phyloP scores from a whole-genome alignment of 1,140 invertebrate genomes.

The Zaprionus inermis region DNA sequence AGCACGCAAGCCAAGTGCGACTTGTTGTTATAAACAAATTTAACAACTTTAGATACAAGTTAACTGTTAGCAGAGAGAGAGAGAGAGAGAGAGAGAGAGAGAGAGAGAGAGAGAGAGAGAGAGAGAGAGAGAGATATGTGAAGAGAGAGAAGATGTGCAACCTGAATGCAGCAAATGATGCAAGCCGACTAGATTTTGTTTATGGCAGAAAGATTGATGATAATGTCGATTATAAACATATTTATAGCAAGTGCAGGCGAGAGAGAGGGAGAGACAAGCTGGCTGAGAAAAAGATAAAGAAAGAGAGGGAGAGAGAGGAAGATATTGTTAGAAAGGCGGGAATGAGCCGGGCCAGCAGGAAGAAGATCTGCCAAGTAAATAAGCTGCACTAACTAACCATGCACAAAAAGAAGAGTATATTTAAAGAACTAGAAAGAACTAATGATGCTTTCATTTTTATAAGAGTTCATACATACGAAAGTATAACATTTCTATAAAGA shows the following conservation, averaged over 20 bases:
- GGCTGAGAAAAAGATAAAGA: neutral
- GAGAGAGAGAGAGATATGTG: constrained; percentile 8
- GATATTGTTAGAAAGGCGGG: too few species aligned
- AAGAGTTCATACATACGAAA: too few species aligned
- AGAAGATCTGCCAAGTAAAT: too few species aligned
- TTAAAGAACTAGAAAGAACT: too few species aligned
- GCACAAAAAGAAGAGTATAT: too few species aligned
- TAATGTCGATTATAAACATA: constrained; percentile 23
- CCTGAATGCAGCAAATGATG: constrained; percentile 30
- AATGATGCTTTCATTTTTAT: too few species aligned
- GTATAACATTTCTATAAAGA: neutral
- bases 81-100: constrained; percentile 3
- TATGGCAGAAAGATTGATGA: constrained; percentile 26
- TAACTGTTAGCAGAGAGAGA: constrained; percentile 52
- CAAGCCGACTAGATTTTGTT: constrained; percentile 24
- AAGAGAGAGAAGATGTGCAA: constrained; percentile 13
- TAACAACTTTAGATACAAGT: constrained; percentile 67
- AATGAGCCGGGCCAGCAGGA: too few species aligned
- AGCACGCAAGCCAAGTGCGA: constrained; percentile 33
- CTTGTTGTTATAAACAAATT: constrained; percentile 41
- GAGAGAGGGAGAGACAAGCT: neutral
- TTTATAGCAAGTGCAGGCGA: constrained; percentile 6
- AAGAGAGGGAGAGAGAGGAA: neutral
- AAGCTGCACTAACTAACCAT: too few species aligned
- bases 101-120: neutral